Percentiles rank a stretch among this genome's conserved stretches.
Conservation (phyloP, 2,113 vertebrate genomes). For the Carassius auratus region DNA sequence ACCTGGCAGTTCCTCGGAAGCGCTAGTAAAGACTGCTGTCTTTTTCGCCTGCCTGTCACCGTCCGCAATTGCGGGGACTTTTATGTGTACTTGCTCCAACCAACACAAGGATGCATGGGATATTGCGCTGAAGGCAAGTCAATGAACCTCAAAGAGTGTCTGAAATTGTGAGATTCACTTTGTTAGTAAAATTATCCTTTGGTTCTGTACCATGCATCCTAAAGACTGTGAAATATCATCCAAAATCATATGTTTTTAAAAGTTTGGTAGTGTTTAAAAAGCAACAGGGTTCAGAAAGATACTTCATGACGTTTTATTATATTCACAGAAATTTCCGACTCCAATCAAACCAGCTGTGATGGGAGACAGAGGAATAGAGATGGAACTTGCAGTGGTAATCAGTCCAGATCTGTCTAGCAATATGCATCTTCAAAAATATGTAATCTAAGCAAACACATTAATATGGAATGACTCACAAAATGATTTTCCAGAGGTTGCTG, state of each 20-base stretch:
- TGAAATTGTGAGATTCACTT: background rate
- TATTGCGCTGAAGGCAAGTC: slow-evolving; percentile 88
- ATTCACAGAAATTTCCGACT: slow-evolving; percentile 71
- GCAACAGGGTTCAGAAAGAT: background rate
- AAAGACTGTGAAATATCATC: background rate
- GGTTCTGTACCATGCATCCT: background rate
- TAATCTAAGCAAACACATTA: background rate
- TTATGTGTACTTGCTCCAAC: slow-evolving; percentile 88
- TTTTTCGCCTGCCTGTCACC: slow-evolving; percentile 86
- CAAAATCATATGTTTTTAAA: background rate
- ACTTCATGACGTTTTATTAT: background rate
- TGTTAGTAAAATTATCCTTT: background rate
- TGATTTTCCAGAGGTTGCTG: background rate
- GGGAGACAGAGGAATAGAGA: slow-evolving; percentile 66
- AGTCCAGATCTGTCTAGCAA: background rate
- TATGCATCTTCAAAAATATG: background rate
- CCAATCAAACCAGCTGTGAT: slow-evolving; percentile 66
- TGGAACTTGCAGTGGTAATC: slow-evolving; percentile 75
- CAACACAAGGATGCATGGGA: slow-evolving; percentile 90
- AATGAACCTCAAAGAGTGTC: background rate
- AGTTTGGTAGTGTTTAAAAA: background rate
- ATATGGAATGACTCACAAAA: background rate
- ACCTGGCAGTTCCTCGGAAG: slow-evolving; percentile 86
- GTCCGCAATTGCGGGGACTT: slow-evolving; percentile 88
- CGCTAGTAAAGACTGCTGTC: slow-evolving; percentile 82